Base-by-base conservation (phyloP, 2,888 invertebrate genomes). In the Anorthoa munda region DNA sequence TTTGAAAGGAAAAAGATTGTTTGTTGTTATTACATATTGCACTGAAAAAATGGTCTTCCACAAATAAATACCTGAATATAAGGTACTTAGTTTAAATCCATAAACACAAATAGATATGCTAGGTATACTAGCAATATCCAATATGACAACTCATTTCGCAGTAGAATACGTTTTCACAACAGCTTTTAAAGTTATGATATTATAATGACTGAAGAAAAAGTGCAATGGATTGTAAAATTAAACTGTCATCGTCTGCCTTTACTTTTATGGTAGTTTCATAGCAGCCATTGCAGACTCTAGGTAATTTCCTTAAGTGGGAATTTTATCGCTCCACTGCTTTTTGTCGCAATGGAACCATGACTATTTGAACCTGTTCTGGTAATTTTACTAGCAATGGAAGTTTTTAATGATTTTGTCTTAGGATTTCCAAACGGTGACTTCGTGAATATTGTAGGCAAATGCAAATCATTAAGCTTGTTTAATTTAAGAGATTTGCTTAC, bases 161-260 rank as follows among this genome's bases (percentile, higher is more conserved):
- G 61, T 65, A 45, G 31, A 81, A 56, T 61, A 55, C 78, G 51
- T 60, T 78, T 60, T 76, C 48, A 59, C 26, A 61, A 48, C n/a
- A 31, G 55, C 55, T 68, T 60, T 60, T 4, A 56, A 60, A 79
- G 55, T 65, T 68, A 68, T 64, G 58, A 65, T 76, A 81, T 81
- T 51, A 50, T 64, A 75, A 68, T 17, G 55, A 64, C 59, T 60
- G 17, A 60, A 61, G 51, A 81, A 77, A 76, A 81, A 76, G 77
- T 76, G 69, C 65, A 79, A 79, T 79, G 77, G 68, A 66, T 65
- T 79, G 61, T 76, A 81, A 81, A 78, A 81, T 79, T 68, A 76
- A 81, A 81, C 64, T 60, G 77, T 76, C 69, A 76, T 81, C 39
- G 55, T 53, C 18, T 68, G 46, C 26, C 46, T 68, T 69, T 76